Conservation (phyloP, 2,113 vertebrate species). For the Prochilodus magdalenae region DNA sequence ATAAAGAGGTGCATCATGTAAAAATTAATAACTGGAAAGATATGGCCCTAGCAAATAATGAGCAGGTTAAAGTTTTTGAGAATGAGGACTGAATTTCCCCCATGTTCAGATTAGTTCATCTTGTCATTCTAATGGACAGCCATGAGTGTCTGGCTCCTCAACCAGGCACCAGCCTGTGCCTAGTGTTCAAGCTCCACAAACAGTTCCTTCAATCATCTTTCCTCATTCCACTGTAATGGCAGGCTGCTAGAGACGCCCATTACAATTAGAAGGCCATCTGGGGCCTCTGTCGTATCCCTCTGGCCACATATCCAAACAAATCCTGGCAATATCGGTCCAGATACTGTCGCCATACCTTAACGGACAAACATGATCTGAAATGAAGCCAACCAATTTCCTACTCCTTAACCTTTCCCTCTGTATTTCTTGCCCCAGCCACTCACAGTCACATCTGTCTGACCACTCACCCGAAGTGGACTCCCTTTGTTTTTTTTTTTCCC, state of each 20-base stretch:
- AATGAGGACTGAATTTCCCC: neutral
- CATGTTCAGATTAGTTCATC: neutral
- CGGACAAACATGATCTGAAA: neutral
- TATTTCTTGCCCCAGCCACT: neutral
- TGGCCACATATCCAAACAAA: slow-evolving; percentile 57
- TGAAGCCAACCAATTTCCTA: neutral
- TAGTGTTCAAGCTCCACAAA: slow-evolving; percentile 8
- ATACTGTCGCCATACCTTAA: neutral
- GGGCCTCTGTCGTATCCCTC: slow-evolving; percentile 50
- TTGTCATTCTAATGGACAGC: neutral
- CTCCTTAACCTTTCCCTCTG: neutral
- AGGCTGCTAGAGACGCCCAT: slow-evolving; percentile 61
- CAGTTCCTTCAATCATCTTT: slow-evolving; percentile 48
- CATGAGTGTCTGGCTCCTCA: neutral
- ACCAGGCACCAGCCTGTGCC: neutral
- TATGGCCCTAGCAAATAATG: no score
- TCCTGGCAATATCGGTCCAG: neutral
- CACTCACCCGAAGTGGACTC: neutral
- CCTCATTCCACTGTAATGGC: slow-evolving; percentile 63
- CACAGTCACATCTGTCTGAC: neutral
- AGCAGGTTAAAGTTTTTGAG: no score
- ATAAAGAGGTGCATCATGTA: no score
- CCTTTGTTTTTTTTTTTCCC: slow-evolving; percentile 5
- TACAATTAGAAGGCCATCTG: slow-evolving; percentile 66
- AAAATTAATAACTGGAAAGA: no score